Evolutionary conservation across 2,113 vertebrate genomes (phyloP).

Genomic region (Megaptera novaeangliae): DNA sequence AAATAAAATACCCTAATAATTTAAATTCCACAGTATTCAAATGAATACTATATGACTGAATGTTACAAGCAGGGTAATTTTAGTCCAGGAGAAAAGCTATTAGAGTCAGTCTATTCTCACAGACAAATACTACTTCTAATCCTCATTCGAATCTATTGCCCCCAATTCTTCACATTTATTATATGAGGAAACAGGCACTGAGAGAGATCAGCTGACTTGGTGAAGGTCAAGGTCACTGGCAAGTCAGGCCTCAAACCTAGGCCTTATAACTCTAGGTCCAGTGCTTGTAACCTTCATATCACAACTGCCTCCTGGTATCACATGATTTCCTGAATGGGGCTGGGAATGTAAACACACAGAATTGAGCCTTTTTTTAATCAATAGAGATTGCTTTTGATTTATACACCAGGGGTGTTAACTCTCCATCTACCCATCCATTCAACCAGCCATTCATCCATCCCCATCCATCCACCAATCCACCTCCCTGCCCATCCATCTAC

Average conservation of each 20-base stretch:
- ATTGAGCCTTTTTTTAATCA: not conserved
- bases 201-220: not conserved
- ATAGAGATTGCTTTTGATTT: not conserved
- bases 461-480: not conserved
- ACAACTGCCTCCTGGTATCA: not conserved
- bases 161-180: not conserved
- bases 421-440: not conserved
- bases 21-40: not conserved
- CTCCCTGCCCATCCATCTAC: no score
- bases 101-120: not conserved
- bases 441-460: not conserved
- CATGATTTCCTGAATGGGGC: not conserved
- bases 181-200: not conserved
- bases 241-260: not conserved
- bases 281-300: not conserved
- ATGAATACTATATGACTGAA: not conserved
- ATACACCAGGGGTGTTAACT: not conserved
- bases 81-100: not conserved
- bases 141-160: not conserved
- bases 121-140: not conserved
- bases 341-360: not conserved
- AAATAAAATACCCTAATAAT: conserved; percentile 39
- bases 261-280: not conserved
- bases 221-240: not conserved
- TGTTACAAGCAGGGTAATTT: not conserved